These are phyloP conservation scores for Ataeniobius toweri DNA, from an alignment of 2,797 vertebrate genomes.

Conservation along the genomic window DNA sequence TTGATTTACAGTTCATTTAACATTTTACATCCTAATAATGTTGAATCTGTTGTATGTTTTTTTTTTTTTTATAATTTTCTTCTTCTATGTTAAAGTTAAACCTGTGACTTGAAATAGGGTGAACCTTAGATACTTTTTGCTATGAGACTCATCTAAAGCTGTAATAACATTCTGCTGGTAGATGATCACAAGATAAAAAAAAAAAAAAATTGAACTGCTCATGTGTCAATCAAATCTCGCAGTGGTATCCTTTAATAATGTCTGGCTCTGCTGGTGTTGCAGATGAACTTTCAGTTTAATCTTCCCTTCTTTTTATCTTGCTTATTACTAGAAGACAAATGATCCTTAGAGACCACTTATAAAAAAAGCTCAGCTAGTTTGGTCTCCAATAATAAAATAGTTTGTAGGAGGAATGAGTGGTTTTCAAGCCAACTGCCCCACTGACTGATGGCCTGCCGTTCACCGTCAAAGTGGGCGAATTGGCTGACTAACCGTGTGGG, in stretches of 20 bases:
- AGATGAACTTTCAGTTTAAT: neutral
- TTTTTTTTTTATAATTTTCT: neutral
- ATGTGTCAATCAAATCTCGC: neutral
- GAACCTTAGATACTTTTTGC: neutral
- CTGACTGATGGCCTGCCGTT: constrained; percentile 39
- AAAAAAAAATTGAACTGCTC: neutral
- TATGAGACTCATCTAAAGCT: constrained; percentile 9
- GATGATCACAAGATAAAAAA: neutral
- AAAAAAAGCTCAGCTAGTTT: neutral
- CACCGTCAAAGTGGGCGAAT: constrained; percentile 16
- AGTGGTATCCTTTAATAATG: neutral
- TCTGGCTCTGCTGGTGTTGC: neutral
- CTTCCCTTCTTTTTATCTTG: neutral
- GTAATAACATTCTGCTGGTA: constrained; percentile 1
- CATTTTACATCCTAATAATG: neutral
- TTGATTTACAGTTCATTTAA: too few species aligned
- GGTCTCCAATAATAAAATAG: neutral
- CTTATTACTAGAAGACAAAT: neutral
- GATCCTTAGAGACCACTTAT: constrained; percentile 1
- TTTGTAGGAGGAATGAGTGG: neutral
- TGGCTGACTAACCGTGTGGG: constrained; percentile 14
- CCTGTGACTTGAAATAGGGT: neutral
- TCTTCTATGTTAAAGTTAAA: neutral
- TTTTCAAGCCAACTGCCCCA: constrained; percentile 11
- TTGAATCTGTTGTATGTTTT: neutral